A percentile compares a stretch with the other conserved stretches of the same genome.
phyloP scores from a whole-genome alignment of 2,888 invertebrate genomes.

The Lissocephala sabroskyi region DNA sequence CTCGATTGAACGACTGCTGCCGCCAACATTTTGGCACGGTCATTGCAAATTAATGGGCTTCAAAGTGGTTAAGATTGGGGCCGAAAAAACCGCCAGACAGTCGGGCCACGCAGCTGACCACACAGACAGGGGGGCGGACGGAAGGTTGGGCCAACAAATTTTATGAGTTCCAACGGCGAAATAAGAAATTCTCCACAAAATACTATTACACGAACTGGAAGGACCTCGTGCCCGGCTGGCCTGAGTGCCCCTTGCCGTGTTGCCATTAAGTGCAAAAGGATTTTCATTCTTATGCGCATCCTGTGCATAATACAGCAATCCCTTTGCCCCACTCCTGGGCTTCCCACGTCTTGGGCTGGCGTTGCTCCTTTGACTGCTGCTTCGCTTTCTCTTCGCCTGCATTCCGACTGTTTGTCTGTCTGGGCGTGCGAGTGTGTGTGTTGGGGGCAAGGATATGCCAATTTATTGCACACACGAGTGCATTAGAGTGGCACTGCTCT shows the following conservation, averaged over 20 bases:
- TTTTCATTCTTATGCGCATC: constrained; percentile 67
- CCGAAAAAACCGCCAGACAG: not conserved
- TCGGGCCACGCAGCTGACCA: not conserved
- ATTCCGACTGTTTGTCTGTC: constrained; percentile 1
- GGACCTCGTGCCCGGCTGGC: constrained; percentile 5
- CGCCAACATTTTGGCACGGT: constrained; percentile 22
- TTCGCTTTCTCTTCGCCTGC: not conserved
- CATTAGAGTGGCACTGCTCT: constrained; percentile 50
- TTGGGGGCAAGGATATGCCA: constrained; percentile 66
- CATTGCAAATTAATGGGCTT: constrained; percentile 61
- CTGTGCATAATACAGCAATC: constrained; percentile 61
- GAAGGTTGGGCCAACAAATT: constrained; percentile 49
- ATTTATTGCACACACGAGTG: constrained; percentile 67
- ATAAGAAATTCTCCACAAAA: constrained; percentile 58
- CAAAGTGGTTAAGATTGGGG: constrained; percentile 41
- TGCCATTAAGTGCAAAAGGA: constrained; percentile 67
- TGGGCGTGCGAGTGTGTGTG: constrained; percentile 25
- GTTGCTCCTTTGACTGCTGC: constrained; percentile 5
- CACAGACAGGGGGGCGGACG: constrained; percentile 10
- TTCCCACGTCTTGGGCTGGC: no score
- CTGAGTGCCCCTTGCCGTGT: constrained; percentile 39
- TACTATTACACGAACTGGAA: constrained; percentile 31
- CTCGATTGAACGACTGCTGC: no score
- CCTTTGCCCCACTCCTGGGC: constrained; percentile 5
- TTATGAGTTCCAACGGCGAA: constrained; percentile 58